phyloP scores from a whole-genome alignment of 1,140 invertebrate genomes.

The Saccostrea echinata region DNA sequence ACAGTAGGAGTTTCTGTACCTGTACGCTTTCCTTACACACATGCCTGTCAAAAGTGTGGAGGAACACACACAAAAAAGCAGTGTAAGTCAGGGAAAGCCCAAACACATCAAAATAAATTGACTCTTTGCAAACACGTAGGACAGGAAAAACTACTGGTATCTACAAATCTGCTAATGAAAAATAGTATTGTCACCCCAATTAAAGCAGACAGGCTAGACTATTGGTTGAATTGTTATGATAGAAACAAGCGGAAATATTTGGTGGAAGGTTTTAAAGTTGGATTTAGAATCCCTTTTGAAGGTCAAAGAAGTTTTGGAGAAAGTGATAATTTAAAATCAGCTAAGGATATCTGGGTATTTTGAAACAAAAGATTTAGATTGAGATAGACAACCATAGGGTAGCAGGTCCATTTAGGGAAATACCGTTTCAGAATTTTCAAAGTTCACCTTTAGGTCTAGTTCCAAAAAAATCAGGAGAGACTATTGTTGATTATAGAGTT shows the following conservation, averaged over 20 bases:
- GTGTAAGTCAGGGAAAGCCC: background rate
- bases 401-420: constrained; percentile 32
- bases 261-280: constrained; percentile 14
- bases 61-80: constrained; percentile 6
- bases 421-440: background rate
- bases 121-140: background rate
- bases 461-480: background rate
- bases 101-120: background rate
- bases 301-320: background rate
- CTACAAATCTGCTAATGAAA: background rate
- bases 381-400: constrained; percentile 4
- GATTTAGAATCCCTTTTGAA: constrained; percentile 39
- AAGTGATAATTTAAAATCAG: constrained; percentile 34
- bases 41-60: constrained; percentile 38
- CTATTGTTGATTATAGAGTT: background rate
- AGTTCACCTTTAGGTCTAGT: no score
- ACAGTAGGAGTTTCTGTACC: constrained; percentile 33
- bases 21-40: constrained; percentile 32
- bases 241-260: constrained; percentile 23
- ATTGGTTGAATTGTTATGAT: constrained; percentile 38
- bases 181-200: constrained; percentile 35
- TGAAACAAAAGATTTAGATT: constrained; percentile 37
- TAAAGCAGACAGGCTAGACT: background rate
- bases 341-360: background rate
- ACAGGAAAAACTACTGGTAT: constrained; percentile 11